Conservation (phyloP, 2,797 vertebrate genomes). For the Dallia pectoralis region DNA sequence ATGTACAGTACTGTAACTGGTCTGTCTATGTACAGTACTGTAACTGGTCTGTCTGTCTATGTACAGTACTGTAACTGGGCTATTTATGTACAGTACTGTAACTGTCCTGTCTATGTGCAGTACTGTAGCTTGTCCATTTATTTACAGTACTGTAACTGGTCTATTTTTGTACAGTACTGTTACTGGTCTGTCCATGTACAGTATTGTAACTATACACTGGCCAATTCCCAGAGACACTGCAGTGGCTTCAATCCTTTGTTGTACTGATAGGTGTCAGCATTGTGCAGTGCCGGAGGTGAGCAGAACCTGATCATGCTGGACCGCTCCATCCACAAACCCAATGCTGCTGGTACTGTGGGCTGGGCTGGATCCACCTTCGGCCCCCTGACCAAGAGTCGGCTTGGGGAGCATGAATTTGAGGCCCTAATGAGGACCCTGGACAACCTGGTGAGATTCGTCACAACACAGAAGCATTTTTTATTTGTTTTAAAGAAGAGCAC, state of each 20-base stretch:
- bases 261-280: constrained; percentile 80
- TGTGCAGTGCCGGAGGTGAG: constrained; percentile 84
- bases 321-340: constrained; percentile 79
- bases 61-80: no score
- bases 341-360: constrained; percentile 82
- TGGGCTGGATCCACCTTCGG: constrained; percentile 94
- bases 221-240: constrained; percentile 17
- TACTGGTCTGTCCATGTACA: constrained; percentile 30
- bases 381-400: constrained; percentile 89
- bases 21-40: no score
- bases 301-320: constrained; percentile 92
- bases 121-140: no score
- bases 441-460: constrained; percentile 81
- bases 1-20: no score
- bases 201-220: constrained; percentile 34
- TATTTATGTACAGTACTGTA: no score
- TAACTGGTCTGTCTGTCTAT: no score
- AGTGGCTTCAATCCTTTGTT: constrained; percentile 20
- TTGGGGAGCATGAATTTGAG: constrained; percentile 94
- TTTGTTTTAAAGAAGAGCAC: no score
- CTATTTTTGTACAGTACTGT: no score
- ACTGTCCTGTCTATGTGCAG: constrained; percentile 29
- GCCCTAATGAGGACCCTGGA: constrained; percentile 97
- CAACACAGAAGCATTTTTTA: background rate
- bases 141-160: constrained; percentile 18